phyloP scores from a whole-genome alignment of 2,113 vertebrate genomes.

The Aldabrachelys gigantea region DNA sequence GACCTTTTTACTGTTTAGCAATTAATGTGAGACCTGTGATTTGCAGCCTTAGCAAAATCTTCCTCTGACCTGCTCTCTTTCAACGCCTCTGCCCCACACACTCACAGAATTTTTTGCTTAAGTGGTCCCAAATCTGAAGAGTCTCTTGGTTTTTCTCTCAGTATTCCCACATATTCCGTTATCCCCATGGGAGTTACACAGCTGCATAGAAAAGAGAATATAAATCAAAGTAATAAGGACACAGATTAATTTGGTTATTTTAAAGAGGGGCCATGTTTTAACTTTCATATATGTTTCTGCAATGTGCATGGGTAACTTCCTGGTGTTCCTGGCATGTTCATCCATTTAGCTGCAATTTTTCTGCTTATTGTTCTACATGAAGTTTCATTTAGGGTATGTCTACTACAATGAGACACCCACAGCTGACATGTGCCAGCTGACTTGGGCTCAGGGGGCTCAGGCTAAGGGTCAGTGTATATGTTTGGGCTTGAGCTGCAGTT shows the following conservation, averaged over 20 bases:
- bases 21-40: neutral
- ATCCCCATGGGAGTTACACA: neutral
- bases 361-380: rapidly evolving
- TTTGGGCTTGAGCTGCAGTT: neutral
- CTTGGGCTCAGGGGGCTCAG: neutral
- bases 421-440: neutral
- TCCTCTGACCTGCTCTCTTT: neutral
- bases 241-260: neutral
- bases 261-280: neutral
- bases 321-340: rapidly evolving
- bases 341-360: neutral
- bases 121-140: neutral
- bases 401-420: neutral
- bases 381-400: neutral
- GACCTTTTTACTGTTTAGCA: neutral
- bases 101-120: neutral
- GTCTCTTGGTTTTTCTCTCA: neutral
- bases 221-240: neutral
- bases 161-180: neutral
- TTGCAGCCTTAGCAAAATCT: neutral
- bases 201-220: neutral
- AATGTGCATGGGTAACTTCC: neutral
- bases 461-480: neutral
- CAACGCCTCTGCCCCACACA: neutral
- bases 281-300: neutral